Percentiles rank a stretch among this genome's conserved stretches.
phyloP scores from a whole-genome alignment of 2,888 invertebrate genomes.

The Brachypterus glaber region DNA sequence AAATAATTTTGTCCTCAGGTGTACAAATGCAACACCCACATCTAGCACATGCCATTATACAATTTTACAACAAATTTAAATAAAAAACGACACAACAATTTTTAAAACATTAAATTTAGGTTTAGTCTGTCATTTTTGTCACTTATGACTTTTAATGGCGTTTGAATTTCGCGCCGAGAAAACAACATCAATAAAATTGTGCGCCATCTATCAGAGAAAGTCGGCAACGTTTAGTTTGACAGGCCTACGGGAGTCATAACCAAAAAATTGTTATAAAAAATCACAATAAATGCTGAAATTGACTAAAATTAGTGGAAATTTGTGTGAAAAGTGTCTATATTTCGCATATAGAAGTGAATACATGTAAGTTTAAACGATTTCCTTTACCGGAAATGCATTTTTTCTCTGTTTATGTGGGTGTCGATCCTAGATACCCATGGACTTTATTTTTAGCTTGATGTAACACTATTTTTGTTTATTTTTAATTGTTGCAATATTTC shows the following conservation, averaged over 20 bases:
- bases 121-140: too few species aligned
- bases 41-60: constrained; percentile 25
- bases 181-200: too few species aligned
- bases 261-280: constrained; percentile 30
- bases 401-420: constrained; percentile 23
- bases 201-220: constrained; percentile 20
- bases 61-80: constrained; percentile 7
- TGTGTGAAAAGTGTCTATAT: constrained; percentile 22
- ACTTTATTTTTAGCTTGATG: constrained; percentile 26
- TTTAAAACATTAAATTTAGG: too few species aligned
- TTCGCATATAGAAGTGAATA: constrained; percentile 16
- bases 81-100: too few species aligned
- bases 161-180: too few species aligned
- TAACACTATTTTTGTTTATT: constrained; percentile 11
- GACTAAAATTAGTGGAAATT: constrained; percentile 21
- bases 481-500: constrained; percentile 12
- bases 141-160: constrained; percentile 12
- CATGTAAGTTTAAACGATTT: constrained; percentile 20
- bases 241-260: constrained; percentile 26
- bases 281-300: constrained; percentile 26
- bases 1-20: constrained; percentile 26
- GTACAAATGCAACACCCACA: constrained; percentile 26
- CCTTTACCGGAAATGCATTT: constrained; percentile 7
- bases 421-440: constrained; percentile 21
- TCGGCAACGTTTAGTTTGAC: constrained; percentile 15